A percentile compares a stretch with the other conserved stretches of the same genome.
Evolutionary conservation across 2,888 invertebrate genomes (phyloP).

Genomic region (Lycocerus yunnanus): DNA sequence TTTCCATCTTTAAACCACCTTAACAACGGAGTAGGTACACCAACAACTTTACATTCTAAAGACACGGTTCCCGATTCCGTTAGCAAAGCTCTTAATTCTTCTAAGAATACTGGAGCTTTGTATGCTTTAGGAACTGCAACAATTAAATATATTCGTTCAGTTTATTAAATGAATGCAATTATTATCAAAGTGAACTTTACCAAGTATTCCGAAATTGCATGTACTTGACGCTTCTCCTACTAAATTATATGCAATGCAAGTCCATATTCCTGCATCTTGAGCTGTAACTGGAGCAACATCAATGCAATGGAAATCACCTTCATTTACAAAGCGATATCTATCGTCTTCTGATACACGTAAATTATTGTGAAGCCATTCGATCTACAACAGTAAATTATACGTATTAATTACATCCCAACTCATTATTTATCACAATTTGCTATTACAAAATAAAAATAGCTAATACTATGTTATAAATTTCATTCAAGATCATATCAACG

Average conservation of each 20-base stretch:
- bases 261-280: constrained; percentile 85
- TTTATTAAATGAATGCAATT: background rate
- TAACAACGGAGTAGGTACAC: constrained; percentile 77
- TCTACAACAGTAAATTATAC: constrained; percentile 58
- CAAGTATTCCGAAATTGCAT: constrained; percentile 77
- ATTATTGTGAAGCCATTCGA: constrained; percentile 88
- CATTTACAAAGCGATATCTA: constrained; percentile 76
- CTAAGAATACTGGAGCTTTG: constrained; percentile 85
- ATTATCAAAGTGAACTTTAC: constrained; percentile 53
- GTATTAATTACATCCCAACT: too few species aligned
- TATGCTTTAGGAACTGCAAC: constrained; percentile 82
- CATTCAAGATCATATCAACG: too few species aligned
- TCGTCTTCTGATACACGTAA: constrained; percentile 74
- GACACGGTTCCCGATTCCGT: constrained; percentile 90
- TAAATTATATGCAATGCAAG: constrained; percentile 78
- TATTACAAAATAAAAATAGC: too few species aligned
- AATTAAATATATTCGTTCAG: background rate
- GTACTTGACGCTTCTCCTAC: constrained; percentile 77
- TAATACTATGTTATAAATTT: too few species aligned
- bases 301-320: constrained; percentile 85
- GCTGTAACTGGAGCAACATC: constrained; percentile 81
- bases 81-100: constrained; percentile 79
- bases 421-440: background rate
- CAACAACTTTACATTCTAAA: constrained; percentile 88
- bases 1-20: constrained; percentile 83